Evolutionary conservation across 2,797 vertebrate species (phyloP).

Genomic region (Mormyrus hasselquistii): DNA sequence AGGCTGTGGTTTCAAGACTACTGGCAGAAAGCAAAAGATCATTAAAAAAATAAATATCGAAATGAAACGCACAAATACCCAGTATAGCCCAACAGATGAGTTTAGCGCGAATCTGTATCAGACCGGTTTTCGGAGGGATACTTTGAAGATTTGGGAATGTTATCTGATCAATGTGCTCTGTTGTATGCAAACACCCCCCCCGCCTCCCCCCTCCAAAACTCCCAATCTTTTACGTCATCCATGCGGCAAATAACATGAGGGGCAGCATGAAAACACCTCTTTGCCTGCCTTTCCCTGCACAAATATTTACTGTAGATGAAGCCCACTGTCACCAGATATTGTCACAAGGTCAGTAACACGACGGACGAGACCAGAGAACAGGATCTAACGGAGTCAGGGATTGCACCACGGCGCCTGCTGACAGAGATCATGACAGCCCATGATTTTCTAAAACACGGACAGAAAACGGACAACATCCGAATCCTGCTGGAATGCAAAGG

Average conservation of each 20-base stretch:
- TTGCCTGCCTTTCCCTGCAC: constrained; percentile 31
- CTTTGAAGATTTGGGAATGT: neutral
- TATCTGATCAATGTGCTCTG: constrained; percentile 1
- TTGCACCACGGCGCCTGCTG: constrained; percentile 24
- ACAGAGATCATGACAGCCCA: neutral
- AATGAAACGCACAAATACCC: neutral
- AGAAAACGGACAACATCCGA: neutral
- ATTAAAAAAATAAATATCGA: neutral
- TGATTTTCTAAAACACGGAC: neutral
- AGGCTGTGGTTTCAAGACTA: neutral
- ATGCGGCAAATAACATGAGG: constrained; percentile 31
- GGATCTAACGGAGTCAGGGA: neutral
- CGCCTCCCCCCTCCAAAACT: neutral
- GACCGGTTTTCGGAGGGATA: neutral
- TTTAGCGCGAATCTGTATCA: neutral
- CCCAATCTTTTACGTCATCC: constrained; percentile 33
- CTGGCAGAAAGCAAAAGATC: neutral
- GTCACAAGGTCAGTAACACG: constrained; percentile 46
- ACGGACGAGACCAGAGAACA: constrained; percentile 28
- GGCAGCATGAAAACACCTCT: constrained; percentile 31
- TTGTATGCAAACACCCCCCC: neutral
- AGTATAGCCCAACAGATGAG: constrained; percentile 26
- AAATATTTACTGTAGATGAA: constrained; percentile 50
- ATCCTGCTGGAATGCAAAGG: neutral
- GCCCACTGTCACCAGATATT: constrained; percentile 35